Evolutionary conservation across 2,113 vertebrate species (phyloP), one percentile per base, ranked within the genome.

Genomic region (Lampris megalopsis): DNA sequence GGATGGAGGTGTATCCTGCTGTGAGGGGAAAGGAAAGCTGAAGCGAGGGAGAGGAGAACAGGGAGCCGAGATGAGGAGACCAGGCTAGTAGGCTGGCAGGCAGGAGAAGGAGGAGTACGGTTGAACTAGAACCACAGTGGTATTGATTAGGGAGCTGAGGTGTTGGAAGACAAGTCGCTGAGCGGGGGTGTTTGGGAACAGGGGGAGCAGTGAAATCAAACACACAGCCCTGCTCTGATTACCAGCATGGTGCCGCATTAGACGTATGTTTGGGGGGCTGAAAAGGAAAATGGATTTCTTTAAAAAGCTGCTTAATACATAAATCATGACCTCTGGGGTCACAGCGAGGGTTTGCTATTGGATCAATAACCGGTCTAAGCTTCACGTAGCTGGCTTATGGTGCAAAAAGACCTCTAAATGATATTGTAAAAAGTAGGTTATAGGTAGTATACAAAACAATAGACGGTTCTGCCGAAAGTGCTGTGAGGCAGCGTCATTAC

Each of bases 311-410:
- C 89, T 90, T 93, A 91, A 94, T 94, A 92, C 91, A 94, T 93
- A 93, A 93, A 93, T 94, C 91, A 93, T 93, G 92, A 93, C 87
- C 86, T 89, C 88, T 91, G 84, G 86, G 93, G 92, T 94, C 92
- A 90, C 89, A 80, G 87, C 63, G 48, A 84, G 89, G 88, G 87
- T 90, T 90, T 86, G 79, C 79, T 81, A 78, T 60, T 53, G 60
- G 82, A 87, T 93, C 92, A 87, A 93, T 94, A 94, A 75, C 72
- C 52, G 64, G 82, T 88, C 86, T 68, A 60, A 47, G 80, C 80
- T 67, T 76, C 84, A 82, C 81, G 77, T 40, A 90, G 88, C 81
- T 80, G 88, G 64, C 87, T 82, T 75, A 72, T 73, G 84, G 75
- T 53, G 82, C 79, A 72, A 64, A 84, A 75, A 88, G 73, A 77